Evolutionary conservation across 2,113 vertebrate species (phyloP), one percentile per base, ranked within the genome.

Genomic region (Syrmaticus mikado): DNA sequence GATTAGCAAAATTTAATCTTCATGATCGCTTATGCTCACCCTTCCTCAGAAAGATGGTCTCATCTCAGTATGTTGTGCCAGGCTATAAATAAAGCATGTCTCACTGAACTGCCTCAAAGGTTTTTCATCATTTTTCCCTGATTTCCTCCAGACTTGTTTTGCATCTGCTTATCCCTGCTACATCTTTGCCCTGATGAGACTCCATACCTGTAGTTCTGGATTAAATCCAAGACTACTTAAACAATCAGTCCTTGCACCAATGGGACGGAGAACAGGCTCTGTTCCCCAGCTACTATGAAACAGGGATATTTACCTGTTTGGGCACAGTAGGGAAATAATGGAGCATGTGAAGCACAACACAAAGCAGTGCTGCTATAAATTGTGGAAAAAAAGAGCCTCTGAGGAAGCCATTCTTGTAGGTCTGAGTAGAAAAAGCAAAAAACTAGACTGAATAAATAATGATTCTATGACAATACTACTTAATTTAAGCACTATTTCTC

Each of bases 1-100:
- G 50, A 83, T 87, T 92, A 81, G 64, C 78, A 71, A 95, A 95
- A 95, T 91, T 87, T 77, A 77, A 96, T 90, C 91, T 73, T 81
- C 67, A 72, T 32, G 75, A 66, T 62, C 38, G 46, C 68, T 89
- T 77, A 65, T 53, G 60, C 52, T 95, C 60, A 77, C 45, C 66
- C 55, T 89, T 71, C 45, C 55, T 41, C 84, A 77, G 60, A 70
- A 46, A 86, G 79, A 64, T 24, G 57, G 70, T 70, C 87, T 95
- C 81, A 75, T 75, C 79, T 87, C 58, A 87, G 16, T 40, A 75
- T 25, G 61, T 3, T 57, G 57, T 45, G 62, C 18, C 30, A 40
- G 76, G 73, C 90, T 92, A 75, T 72, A 94, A 95, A 75, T 72
- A 94, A 95, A 93, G 88, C 57, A 92, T 20, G 83, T 89, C 79